Evolutionary conservation across 2,888 invertebrate genomes (phyloP).

Genomic region (Cataglyphis albicans): DNA sequence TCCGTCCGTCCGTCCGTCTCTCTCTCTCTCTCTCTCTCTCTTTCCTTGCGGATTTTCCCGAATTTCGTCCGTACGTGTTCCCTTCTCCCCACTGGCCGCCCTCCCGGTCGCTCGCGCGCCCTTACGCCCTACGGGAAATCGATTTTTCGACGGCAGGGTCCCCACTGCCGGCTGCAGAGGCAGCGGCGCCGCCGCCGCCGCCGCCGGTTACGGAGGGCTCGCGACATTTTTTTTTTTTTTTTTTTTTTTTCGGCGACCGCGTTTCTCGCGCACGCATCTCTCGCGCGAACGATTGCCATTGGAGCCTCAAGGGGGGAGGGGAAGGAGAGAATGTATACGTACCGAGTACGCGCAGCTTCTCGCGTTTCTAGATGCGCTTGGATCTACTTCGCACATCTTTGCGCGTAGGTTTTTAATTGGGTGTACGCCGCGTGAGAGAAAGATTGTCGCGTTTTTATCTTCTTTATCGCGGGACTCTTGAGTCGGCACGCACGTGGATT

Average conservation of each 20-base stretch:
- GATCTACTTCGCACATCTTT: no score
- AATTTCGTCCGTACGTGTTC: constrained; percentile 73
- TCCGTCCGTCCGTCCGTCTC: no score
- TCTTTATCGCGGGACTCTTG: neutral
- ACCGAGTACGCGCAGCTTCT: neutral
- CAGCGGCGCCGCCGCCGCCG: constrained; percentile 46
- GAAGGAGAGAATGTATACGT: neutral
- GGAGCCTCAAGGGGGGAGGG: neutral
- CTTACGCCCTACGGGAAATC: constrained; percentile 82
- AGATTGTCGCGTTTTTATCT: neutral
- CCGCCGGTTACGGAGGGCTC: constrained; percentile 61
- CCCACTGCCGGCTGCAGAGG: constrained; percentile 71
- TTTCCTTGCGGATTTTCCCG: constrained; percentile 74
- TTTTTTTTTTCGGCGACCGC: constrained; percentile 50
- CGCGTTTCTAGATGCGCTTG: no score
- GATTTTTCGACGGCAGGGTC: constrained; percentile 81
- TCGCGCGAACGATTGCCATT: neutral
- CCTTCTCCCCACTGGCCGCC: constrained; percentile 60
- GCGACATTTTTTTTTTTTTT: constrained; percentile 58
- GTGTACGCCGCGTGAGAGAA: neutral
- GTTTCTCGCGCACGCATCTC: constrained; percentile 69
- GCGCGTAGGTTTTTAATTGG: neutral
- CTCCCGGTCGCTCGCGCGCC: constrained; percentile 70
- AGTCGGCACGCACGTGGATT: neutral
- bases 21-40: neutral